Base-by-base conservation (phyloP, 2,113 vertebrate species). In the Muscicapa adusta region DNA sequence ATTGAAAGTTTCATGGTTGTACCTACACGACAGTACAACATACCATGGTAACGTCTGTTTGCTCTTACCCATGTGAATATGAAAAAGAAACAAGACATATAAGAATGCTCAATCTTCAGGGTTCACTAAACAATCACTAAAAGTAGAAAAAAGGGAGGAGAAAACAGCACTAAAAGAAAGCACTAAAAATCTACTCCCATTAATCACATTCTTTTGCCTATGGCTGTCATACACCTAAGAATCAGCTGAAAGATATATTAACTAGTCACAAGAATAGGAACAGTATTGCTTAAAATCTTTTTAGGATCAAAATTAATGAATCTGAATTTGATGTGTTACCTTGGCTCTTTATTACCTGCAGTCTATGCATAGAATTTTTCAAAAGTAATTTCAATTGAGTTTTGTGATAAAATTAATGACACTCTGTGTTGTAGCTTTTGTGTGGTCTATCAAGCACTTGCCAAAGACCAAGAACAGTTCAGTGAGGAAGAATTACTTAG, bases 31-130 rank as follows among this genome's bases (percentile, higher is more conserved):
- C 18, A 57, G 14, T 29, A 25, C 20, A 58, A 68, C 5, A 11
- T 20, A 25, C 8, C 4, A 14, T 1, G 1, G 26, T 43, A 79
- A 62, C 8, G 13, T 8, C 9, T 45, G 14, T 18, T 58, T 51
- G 7, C 61, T 28, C 16, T 65, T 70, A 29, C 18, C 10, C 0
- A 0, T 26, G 24, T 23, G 12, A 65, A 76, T 36, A 18, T 17
- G 43, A 57, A 73, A 42, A 34, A 31, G 19, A 56, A 89, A 15
- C 2, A 72, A 72, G 36, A 53, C 5, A 7, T 33, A 15, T 2
- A 63, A 54, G 4, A 51, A 66, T 23, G 19, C 15, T 76, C 14
- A 88, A 34, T 40, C 10, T 20, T 61, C 38, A 54, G 6, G 20
- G 78, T 79, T 72, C 26, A 83, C 50, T 51, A 28, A 51, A 15